Evolutionary conservation across 2,113 vertebrate species (phyloP).

Genomic region (Archilochus colubris): DNA sequence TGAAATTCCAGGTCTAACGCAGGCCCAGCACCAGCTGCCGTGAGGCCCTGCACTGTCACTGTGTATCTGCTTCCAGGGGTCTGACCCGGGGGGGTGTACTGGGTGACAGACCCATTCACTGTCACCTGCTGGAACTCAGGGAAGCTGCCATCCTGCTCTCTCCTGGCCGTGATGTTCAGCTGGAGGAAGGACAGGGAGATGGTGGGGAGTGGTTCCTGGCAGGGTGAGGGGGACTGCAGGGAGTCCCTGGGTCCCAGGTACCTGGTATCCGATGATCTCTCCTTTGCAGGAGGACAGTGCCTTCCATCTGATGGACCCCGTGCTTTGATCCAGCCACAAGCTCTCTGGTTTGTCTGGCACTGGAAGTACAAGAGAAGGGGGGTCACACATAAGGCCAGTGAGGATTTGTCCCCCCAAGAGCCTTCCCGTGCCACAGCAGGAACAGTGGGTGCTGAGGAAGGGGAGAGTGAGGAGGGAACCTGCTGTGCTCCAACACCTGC

Average conservation of each 20-base stretch:
- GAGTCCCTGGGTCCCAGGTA: background rate
- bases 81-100: background rate
- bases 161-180: constrained; percentile 32
- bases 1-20: background rate
- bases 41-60: constrained; percentile 36
- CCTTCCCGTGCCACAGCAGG: background rate
- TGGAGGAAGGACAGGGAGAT: background rate
- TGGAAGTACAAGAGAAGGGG: background rate
- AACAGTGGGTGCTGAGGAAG: background rate
- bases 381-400: accelerated
- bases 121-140: background rate
- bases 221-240: too few species aligned
- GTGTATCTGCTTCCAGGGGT: background rate
- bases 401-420: background rate
- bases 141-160: background rate
- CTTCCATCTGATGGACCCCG: background rate
- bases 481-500: background rate
- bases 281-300: background rate
- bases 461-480: too few species aligned
- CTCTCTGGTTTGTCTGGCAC: background rate
- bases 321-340: background rate
- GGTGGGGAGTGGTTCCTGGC: too few species aligned
- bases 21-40: background rate
- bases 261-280: constrained; percentile 22
- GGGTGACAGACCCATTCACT: constrained; percentile 27